phyloP scores from a whole-genome alignment of 2,888 invertebrate genomes.

The Sympetrum striolatum region DNA sequence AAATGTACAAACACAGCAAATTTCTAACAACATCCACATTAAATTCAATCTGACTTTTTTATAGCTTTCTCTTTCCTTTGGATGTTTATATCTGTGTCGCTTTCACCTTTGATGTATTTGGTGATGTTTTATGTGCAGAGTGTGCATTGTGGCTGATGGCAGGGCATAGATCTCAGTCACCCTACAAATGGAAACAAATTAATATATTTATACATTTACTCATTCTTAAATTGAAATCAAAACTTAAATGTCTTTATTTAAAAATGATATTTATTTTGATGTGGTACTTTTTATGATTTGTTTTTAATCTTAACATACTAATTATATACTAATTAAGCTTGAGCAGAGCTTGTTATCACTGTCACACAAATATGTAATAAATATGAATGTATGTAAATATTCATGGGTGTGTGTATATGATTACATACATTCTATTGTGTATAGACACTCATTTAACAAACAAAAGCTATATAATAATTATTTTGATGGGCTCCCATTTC shows the following conservation, averaged over 20 bases:
- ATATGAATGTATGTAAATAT: too few relatives aligned
- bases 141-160: constrained; percentile 43
- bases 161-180: constrained; percentile 36
- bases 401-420: too few relatives aligned
- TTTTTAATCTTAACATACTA: background rate
- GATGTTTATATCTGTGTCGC: constrained; percentile 39
- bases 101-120: constrained; percentile 38
- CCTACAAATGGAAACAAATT: background rate
- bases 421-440: too few relatives aligned
- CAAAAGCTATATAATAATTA: too few relatives aligned
- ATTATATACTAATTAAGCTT: background rate
- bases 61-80: constrained; percentile 39
- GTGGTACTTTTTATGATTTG: background rate
- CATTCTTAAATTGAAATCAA: background rate
- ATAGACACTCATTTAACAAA: too few relatives aligned
- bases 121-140: constrained; percentile 36
- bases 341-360: too few relatives aligned
- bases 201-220: background rate
- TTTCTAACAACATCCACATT: constrained; percentile 33
- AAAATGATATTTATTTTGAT: constrained; percentile 7
- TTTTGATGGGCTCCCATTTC: too few relatives aligned
- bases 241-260: background rate
- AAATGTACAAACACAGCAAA: constrained; percentile 21
- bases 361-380: too few relatives aligned
- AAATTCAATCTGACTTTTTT: constrained; percentile 16